A percentile compares a stretch with the other conserved stretches of the same genome.
Evolutionary conservation across 1,140 invertebrate species (phyloP).

Genomic region (Drosophila tristis): DNA sequence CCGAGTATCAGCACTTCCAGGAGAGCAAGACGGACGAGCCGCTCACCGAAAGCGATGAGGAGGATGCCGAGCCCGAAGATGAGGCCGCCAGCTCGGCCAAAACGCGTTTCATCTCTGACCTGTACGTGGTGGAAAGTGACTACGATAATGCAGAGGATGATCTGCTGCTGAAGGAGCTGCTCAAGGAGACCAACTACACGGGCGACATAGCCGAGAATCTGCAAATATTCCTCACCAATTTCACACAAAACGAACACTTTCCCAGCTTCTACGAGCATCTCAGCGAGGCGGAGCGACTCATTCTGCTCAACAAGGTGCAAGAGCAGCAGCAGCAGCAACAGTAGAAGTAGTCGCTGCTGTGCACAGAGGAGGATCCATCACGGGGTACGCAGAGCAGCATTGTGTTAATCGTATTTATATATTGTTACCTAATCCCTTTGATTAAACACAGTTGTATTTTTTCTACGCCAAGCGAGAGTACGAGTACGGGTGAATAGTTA

Average conservation of each 20-base stretch:
- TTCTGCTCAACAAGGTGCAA: constrained; percentile 56
- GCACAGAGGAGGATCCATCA: constrained; percentile 1
- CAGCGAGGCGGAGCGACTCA: constrained; percentile 74
- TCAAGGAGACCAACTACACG: constrained; percentile 87
- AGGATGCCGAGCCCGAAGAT: constrained; percentile 61
- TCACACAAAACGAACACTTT: constrained; percentile 87
- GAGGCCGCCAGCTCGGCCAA: constrained; percentile 51
- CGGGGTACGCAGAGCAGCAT: neutral
- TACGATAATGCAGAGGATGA: constrained; percentile 84
- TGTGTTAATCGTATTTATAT: constrained; percentile 59
- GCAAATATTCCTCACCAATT: constrained; percentile 87
- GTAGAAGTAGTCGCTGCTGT: constrained; percentile 36
- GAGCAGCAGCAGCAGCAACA: neutral
- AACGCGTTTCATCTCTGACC: constrained; percentile 70
- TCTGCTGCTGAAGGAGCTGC: constrained; percentile 85
- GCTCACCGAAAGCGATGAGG: constrained; percentile 79
- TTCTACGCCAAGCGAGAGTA: neutral
- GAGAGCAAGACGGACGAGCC: constrained; percentile 84
- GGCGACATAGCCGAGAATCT: constrained; percentile 87
- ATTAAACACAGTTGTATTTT: constrained; percentile 46
- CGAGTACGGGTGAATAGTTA: neutral
- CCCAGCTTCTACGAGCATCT: constrained; percentile 86
- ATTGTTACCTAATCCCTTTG: constrained; percentile 44
- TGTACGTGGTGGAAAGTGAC: constrained; percentile 67
- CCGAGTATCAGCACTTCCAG: constrained; percentile 85